Evolutionary conservation across 2,888 invertebrate species (phyloP).

Genomic region (Synanthedon tipuliformis): DNA sequence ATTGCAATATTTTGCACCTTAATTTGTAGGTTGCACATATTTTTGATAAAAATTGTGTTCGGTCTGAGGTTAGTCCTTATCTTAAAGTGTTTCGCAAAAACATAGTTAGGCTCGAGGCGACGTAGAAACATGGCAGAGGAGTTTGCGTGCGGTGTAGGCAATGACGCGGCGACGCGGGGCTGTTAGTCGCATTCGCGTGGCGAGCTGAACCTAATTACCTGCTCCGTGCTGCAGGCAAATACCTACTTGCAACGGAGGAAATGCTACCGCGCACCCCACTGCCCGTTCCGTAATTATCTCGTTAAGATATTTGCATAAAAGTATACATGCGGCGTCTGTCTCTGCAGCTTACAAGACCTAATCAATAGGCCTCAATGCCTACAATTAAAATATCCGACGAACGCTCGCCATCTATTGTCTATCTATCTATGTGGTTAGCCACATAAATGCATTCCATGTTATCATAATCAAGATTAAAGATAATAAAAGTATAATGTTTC

Average conservation of each 20-base stretch:
- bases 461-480: constrained; percentile 46
- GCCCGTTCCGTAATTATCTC: constrained; percentile 52
- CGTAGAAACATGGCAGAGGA: constrained; percentile 50
- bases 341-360: constrained; percentile 37
- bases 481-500: constrained; percentile 40
- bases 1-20: no score
- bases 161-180: constrained; percentile 17
- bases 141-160: constrained; percentile 33
- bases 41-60: no score
- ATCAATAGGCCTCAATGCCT: constrained; percentile 51
- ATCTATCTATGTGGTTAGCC: constrained; percentile 21
- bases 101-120: constrained; percentile 60
- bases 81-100: constrained; percentile 38
- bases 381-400: constrained; percentile 45
- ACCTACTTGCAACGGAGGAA: constrained; percentile 21
- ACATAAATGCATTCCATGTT: constrained; percentile 41
- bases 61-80: no score
- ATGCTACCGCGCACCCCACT: constrained; percentile 34
- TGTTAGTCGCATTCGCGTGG: constrained; percentile 18
- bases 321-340: constrained; percentile 38
- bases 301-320: constrained; percentile 69
- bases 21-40: no score
- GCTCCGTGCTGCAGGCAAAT: constrained; percentile 40
- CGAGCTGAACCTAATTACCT: constrained; percentile 65
- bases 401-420: constrained; percentile 18